Conservation (phyloP, 1,140 invertebrate species). For the Meteorus sp. region DNA sequence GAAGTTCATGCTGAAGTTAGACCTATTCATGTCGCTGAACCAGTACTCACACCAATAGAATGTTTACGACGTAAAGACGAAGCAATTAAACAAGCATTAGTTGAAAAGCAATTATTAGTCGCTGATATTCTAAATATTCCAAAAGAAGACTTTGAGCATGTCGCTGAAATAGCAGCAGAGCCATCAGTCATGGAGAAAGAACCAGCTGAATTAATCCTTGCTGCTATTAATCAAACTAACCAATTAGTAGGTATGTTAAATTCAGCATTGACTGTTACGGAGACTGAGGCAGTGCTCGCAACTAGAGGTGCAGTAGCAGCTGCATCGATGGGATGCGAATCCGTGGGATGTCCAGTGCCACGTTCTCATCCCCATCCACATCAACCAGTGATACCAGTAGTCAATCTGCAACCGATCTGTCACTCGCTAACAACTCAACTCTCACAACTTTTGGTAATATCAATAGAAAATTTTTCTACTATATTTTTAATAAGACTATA, state of each 20-base stretch:
- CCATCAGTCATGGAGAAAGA: constrained; percentile 62
- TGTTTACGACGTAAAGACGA: constrained; percentile 73
- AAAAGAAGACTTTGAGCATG: constrained; percentile 68
- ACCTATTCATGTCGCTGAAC: constrained; percentile 75
- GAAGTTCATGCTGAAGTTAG: constrained; percentile 76
- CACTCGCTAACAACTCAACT: constrained; percentile 56
- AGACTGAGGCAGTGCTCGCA: constrained; percentile 59
- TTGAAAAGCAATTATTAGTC: constrained; percentile 74
- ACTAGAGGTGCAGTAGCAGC: constrained; percentile 33
- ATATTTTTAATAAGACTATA: constrained; percentile 11
- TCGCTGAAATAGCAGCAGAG: constrained; percentile 67
- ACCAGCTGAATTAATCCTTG: constrained; percentile 70
- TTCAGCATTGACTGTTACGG: constrained; percentile 57
- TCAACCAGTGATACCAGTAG: constrained; percentile 51
- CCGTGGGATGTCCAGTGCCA: constrained; percentile 41
- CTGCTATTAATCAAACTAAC: constrained; percentile 71
- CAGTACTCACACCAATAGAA: constrained; percentile 78
- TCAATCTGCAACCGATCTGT: constrained; percentile 56
- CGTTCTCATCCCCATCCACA: constrained; percentile 41
- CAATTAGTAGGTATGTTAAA: constrained; percentile 60
- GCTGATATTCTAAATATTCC: constrained; percentile 78
- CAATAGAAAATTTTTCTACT: not conserved
- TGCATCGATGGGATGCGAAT: constrained; percentile 38
- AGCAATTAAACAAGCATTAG: constrained; percentile 69
- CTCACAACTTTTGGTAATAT: constrained; percentile 59